Evolutionary conservation across 1,140 invertebrate species (phyloP), one percentile per base, ranked within the genome.

Genomic region (Diabrotica undecimpunctata): DNA sequence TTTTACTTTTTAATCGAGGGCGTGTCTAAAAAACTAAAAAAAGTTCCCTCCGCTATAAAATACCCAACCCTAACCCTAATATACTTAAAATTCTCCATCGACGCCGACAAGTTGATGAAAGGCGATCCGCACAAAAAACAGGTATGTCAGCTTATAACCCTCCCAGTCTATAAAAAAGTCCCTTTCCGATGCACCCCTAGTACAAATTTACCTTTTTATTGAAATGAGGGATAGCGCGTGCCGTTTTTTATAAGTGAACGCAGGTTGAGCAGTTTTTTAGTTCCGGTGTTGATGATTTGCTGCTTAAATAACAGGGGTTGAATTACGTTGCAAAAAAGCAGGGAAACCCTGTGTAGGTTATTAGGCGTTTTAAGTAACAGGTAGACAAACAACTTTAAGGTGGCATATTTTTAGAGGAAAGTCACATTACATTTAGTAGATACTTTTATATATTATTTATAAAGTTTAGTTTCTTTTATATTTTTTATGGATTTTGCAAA

Each of bases 21-120:
- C 66, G 57, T 55, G 62, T 63, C 65, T 52, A 63, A 68, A 70
- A 67, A 64, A 68, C 38, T 55, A 68, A 66, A 70, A 70, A 70
- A 70, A 68, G 66, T 63, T 60, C 69, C 69, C 66, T 63, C 12
- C 46, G 51, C 13, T 39, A 62, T 62, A 68, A 68, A 57, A 57
- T 41, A 61, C 10, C 46, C 50, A 35, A 5, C 59, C 59, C 61
- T 62, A 62, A 62, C 61, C 61, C 61, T 54, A 62, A 61, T 52
- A 39, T 62, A 41, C 61, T 54, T 54, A 62, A 55, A 46, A 62
- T 14, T 54, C 51, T 36, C 46, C 53, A 38, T 35, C 59, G n/a
- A 25, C 60, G 12, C 14, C n/a, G n/a, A n/a, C 37, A 5, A 39
- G 11, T 54, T 39, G 61, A 6, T 60, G 61, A 54, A 62, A 62